Conservation (phyloP, 1,140 invertebrate species). For the Brachionus asplanchnoidis region DNA sequence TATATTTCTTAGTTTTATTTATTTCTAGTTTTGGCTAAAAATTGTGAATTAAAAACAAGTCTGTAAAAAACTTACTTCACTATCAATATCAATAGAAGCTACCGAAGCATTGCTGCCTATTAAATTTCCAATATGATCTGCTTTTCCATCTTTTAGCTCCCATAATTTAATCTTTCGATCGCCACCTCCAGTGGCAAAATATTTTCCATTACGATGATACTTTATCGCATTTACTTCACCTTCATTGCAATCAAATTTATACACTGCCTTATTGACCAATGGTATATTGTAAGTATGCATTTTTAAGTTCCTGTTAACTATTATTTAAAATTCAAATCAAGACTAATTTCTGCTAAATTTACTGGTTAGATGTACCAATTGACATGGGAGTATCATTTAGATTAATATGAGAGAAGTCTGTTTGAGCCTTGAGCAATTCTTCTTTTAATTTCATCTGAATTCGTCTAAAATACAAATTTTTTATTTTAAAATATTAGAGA, state of each 20-base stretch:
- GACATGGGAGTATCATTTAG: constrained; percentile 46
- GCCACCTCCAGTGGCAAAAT: constrained; percentile 80
- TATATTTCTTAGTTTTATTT: too few relatives aligned
- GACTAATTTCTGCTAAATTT: neutral
- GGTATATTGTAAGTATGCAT: neutral
- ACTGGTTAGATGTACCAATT: neutral
- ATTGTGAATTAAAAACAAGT: too few relatives aligned
- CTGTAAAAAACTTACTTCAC: constrained; percentile 59
- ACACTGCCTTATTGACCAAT: constrained; percentile 22
- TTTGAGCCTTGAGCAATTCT: constrained; percentile 22
- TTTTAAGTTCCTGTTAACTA: neutral
- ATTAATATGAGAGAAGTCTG: neutral
- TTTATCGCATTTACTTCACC: constrained; percentile 87
- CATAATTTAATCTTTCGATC: constrained; percentile 94
- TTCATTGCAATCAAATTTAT: constrained; percentile 79
- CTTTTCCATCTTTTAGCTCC: constrained; percentile 78
- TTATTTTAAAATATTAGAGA: neutral
- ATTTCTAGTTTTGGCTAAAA: too few relatives aligned
- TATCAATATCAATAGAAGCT: constrained; percentile 90
- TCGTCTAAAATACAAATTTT: constrained; percentile 5
- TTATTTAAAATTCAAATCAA: constrained; percentile 49
- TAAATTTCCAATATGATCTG: constrained; percentile 69
- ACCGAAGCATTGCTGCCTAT: constrained; percentile 85
- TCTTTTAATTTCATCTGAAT: constrained; percentile 32
- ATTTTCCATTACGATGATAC: constrained; percentile 76